Base-by-base conservation (phyloP, 2,797 vertebrate genomes). In the Capromys pilorides region DNA sequence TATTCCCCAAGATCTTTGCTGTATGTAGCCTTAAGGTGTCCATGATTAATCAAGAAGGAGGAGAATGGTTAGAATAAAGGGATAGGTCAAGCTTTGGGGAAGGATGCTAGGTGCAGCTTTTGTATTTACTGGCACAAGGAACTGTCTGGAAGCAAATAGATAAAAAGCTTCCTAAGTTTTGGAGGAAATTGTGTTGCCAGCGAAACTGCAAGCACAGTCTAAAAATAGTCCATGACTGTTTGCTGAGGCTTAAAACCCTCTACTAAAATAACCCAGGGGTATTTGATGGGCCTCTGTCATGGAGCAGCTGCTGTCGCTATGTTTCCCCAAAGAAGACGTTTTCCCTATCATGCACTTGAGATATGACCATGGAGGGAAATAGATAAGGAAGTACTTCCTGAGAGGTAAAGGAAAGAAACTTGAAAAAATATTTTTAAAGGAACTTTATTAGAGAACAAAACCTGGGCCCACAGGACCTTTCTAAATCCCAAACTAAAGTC, bases 151-250 rank as follows among this genome's bases (percentile, higher is more conserved):
- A 95, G 71, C 39, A 88, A 89, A 95, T 6, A 96, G 95, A 91
- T 92, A 89, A 95, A 96, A 91, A 93, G n/a, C 67, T 83, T 91
- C 78, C 81, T 86, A 91, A 90, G 90, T 91, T 96, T 97, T 90
- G 81, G 49, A 95, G 82, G 83, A 94, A 95, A 96, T 41, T 94
- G 31, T 93, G 88, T 92, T 96, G 88, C 90, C 93, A 95, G 87
- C 93, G 75, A 90, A 91, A 90, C 26, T 67, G 87, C 71, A 96
- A 91, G 69, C 21, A 14, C 67, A 14, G 5, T 88, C 89, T 96
- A 94, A 95, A 95, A 96, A 93, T 93, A 94, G 90, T 64, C 66
- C 85, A 13, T 87, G 49, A 87, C 41, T 75, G 75, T 81, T 93
- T 84, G 39, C 36, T 94, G 64, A 89, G 78, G 85, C 82, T 95